Conservation (phyloP, 2,797 vertebrate species). For the Poeciliopsis gracilis region DNA sequence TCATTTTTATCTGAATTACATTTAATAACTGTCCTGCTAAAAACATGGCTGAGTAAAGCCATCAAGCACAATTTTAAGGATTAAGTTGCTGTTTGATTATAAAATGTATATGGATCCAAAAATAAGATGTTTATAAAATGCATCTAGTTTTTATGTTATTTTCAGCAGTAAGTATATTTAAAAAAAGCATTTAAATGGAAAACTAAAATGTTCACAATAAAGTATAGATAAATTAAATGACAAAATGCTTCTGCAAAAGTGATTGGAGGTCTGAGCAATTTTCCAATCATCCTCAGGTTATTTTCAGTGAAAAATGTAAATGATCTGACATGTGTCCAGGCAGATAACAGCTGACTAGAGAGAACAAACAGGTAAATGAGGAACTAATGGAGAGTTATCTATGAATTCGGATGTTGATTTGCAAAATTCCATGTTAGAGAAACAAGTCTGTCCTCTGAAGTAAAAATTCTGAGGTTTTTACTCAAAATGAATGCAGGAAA, state of each 20-base stretch:
- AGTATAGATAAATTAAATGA: background rate
- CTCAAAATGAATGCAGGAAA: no score
- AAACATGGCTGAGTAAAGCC: constrained; percentile 48
- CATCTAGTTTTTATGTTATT: background rate
- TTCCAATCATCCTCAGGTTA: background rate
- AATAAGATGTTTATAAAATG: background rate
- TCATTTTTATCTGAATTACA: constrained; percentile 63
- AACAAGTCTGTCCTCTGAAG: no score
- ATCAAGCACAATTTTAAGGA: constrained; percentile 1
- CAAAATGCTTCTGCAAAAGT: background rate
- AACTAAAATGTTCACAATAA: background rate
- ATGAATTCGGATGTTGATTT: no score
- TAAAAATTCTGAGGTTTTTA: no score
- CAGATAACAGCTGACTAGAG: no score
- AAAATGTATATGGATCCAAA: background rate
- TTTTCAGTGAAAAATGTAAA: no score
- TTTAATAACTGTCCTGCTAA: constrained; percentile 45
- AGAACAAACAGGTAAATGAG: no score
- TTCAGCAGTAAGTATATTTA: background rate
- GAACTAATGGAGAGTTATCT: no score
- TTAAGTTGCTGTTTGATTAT: background rate
- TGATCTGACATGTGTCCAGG: no score
- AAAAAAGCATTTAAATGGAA: background rate
- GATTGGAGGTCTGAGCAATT: background rate
- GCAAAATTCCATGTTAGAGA: no score